phyloP scores from a whole-genome alignment of 2,113 vertebrate genomes.

The Hymenochirus boettgeri region DNA sequence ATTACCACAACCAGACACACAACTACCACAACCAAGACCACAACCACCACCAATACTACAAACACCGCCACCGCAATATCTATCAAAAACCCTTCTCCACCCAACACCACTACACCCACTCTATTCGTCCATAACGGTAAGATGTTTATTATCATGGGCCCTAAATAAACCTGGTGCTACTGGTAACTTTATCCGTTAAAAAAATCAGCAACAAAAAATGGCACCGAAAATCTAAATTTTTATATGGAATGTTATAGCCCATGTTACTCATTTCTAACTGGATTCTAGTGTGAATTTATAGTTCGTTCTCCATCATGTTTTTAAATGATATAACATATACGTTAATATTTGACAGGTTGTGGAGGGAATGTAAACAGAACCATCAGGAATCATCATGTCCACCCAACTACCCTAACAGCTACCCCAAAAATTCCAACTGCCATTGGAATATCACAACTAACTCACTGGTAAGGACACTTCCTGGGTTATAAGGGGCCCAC shows the following conservation, averaged over 20 bases:
- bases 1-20: not conserved
- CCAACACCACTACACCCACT: not conserved
- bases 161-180: too few relatives aligned
- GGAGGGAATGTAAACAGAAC: constrained; percentile 48
- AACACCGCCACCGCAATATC: not conserved
- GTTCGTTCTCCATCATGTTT: too few relatives aligned
- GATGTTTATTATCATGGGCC: not conserved
- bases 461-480: not conserved
- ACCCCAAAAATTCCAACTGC: constrained; percentile 49
- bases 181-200: too few relatives aligned
- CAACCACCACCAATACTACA: not conserved
- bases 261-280: too few relatives aligned
- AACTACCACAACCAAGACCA: not conserved
- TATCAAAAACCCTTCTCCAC: too few relatives aligned
- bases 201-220: too few relatives aligned
- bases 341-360: constrained; percentile 36
- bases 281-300: too few relatives aligned
- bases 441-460: constrained; percentile 51
- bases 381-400: constrained; percentile 50
- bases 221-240: too few relatives aligned
- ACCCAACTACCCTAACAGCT: constrained; percentile 54
- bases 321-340: not conserved
- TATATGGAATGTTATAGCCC: too few relatives aligned
- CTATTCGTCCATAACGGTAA: not conserved
- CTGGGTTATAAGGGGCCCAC: not conserved